Evolutionary conservation across 2,113 vertebrate genomes (phyloP), one percentile per base, ranked within the genome.

Genomic region (Ptilorrhoa leucosticta): DNA sequence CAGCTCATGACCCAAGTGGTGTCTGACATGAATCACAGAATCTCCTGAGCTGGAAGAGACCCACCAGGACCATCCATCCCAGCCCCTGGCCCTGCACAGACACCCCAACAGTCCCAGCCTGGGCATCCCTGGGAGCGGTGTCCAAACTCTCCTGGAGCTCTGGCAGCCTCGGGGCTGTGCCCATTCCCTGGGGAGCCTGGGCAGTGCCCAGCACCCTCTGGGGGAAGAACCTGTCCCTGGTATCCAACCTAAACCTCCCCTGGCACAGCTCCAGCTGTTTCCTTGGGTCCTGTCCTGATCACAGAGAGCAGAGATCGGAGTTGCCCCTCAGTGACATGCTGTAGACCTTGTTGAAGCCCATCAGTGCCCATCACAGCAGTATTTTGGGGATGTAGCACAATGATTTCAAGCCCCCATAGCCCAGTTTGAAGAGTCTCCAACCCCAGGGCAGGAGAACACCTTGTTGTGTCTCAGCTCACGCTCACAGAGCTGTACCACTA

Each of bases 191-290:
- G 44, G 66, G 35, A 89, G 68, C 51, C 76, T 50, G 58, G 33
- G 45, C 77, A 65, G 27, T 17, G 77, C 51, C 45, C 47, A 16
- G 42, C 27, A 80, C 27, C 30, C 51, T 75, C 68, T 82, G 37
- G 45, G 66, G 60, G 28, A 11, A 39, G 19, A 53, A 0, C 69
- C 39, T 75, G n/a, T 30, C 11, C 39, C 54, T 51, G 3, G 35
- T 0, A 3, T 3, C 53, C 45, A 1, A 1, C 11, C 54, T 0
- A 1, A 39, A 0, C 16, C 39, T 22, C 4, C 6, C 16, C 45
- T 66, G 24, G 9, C 23, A 10, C 39, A 40, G 24, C 24, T 60
- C 39, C 39, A 60, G 53, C 39, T 0, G 0, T 2, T 2, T 12
- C 23, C 21, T 53, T 68, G 51, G 6, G 7, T 6, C 0, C 45